These are phyloP conservation scores for Eidolon helvum DNA, from an alignment of 2,113 vertebrate species.

Conservation along the genomic window DNA sequence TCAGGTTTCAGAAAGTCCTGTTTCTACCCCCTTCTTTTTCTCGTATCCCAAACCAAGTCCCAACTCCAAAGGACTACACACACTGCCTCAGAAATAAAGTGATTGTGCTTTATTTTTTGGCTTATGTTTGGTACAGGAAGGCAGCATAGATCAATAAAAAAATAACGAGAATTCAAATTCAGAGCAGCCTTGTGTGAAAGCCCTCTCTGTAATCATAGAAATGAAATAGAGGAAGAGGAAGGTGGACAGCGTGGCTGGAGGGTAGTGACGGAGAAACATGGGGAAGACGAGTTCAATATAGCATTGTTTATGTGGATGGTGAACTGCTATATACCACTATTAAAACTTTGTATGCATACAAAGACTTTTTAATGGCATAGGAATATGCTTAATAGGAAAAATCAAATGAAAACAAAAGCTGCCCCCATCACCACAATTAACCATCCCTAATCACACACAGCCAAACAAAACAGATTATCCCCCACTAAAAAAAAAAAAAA, in stretches of 20 bases:
- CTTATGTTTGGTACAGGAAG: background rate
- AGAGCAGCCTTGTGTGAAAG: background rate
- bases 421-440: background rate
- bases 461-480: background rate
- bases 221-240: background rate
- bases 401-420: background rate
- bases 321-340: background rate
- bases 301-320: background rate
- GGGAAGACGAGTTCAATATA: fast-evolving
- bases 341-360: background rate
- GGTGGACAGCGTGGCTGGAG: background rate
- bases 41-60: background rate
- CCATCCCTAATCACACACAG: background rate
- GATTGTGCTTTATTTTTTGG: background rate
- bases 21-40: background rate
- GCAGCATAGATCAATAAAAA: background rate
- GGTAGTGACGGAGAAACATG: background rate
- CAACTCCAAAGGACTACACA: background rate
- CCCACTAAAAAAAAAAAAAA: background rate
- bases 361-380: background rate
- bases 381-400: background rate
- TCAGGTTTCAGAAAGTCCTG: background rate
- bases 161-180: background rate
- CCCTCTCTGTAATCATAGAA: background rate
- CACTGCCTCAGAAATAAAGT: background rate